These are phyloP conservation scores for Eremobia ochroleuca DNA, from an alignment of 2,888 invertebrate species.

Conservation along the genomic window DNA sequence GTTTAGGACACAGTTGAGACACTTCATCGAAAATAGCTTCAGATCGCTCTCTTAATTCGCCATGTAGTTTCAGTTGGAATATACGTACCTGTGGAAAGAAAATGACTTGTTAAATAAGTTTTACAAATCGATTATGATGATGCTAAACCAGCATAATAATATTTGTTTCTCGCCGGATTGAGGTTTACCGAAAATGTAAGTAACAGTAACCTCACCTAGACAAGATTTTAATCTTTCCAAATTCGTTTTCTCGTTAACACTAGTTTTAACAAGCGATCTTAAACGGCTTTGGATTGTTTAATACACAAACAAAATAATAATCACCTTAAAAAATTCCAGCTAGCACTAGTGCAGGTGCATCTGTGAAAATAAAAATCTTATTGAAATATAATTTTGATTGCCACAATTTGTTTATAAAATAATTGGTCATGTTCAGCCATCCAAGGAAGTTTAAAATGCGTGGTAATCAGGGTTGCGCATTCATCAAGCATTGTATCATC, in stretches of 20 bases:
- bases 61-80: background rate
- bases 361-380: slow-evolving; percentile 44
- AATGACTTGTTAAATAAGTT: background rate
- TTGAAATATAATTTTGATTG: background rate
- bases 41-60: background rate
- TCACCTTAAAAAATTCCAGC: slow-evolving; percentile 50
- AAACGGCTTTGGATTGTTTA: slow-evolving; percentile 73
- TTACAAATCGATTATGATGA: background rate
- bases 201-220: slow-evolving; percentile 89
- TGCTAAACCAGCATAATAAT: background rate
- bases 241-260: slow-evolving; percentile 79
- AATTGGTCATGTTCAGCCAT: slow-evolving; percentile 82
- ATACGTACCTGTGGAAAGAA: slow-evolving; percentile 21
- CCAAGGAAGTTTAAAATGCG: slow-evolving; percentile 91
- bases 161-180: slow-evolving; percentile 88
- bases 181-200: slow-evolving; percentile 82
- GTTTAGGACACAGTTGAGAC: background rate
- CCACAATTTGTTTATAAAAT: background rate
- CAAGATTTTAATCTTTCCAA: slow-evolving; percentile 84
- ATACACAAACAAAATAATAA: slow-evolving; percentile 13
- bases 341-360: background rate
- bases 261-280: slow-evolving; percentile 73
- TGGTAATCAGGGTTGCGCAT: slow-evolving; percentile 91
- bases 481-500: slow-evolving; percentile 90
- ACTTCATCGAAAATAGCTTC: background rate